phyloP scores from a whole-genome alignment of 2,113 vertebrate species.

The Casuarius casuarius region DNA sequence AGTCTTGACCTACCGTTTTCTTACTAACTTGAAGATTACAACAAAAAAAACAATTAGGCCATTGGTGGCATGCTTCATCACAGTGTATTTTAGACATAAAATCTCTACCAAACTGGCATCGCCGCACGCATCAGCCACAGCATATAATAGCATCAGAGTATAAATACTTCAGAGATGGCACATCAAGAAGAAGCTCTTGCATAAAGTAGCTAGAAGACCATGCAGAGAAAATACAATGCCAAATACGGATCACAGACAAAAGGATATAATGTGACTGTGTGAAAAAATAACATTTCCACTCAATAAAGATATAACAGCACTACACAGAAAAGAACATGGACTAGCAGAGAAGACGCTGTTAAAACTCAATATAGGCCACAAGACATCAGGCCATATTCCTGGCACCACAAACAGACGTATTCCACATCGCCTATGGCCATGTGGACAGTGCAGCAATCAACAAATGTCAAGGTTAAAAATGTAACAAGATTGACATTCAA shows the following conservation, averaged over 20 bases:
- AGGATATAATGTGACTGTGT: neutral
- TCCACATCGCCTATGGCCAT: neutral
- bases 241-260: neutral
- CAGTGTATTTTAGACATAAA: neutral
- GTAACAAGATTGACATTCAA: neutral
- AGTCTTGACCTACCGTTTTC: neutral
- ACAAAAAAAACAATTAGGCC: neutral
- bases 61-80: neutral
- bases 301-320: neutral
- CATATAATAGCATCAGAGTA: neutral
- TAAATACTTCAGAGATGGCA: neutral
- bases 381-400: neutral
- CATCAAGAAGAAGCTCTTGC: neutral
- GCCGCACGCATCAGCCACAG: fast-evolving
- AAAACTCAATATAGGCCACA: neutral
- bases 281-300: neutral
- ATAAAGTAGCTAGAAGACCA: neutral
- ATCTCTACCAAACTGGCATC: neutral
- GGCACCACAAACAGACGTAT: neutral
- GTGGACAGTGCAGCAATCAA: neutral
- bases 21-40: neutral
- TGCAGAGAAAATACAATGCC: neutral
- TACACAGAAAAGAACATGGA: neutral
- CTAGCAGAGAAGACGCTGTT: neutral
- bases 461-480: neutral